These are phyloP conservation scores for Leptocoma aspasia DNA, from an alignment of 2,113 vertebrate genomes.

Conservation along the genomic window DNA sequence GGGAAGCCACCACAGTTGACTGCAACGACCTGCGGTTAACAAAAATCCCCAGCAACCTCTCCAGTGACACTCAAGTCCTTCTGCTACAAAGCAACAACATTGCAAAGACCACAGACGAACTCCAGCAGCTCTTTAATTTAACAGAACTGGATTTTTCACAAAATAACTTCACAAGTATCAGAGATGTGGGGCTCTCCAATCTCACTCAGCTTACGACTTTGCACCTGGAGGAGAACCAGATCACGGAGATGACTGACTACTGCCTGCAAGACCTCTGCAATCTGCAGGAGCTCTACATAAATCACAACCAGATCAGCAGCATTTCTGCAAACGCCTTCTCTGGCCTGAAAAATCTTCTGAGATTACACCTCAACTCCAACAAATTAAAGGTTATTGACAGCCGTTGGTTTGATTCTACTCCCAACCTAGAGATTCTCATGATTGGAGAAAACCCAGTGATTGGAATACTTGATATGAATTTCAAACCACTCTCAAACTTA, in stretches of 20 bases:
- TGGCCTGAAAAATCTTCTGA: constrained; percentile 87
- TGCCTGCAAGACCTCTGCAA: constrained; percentile 91
- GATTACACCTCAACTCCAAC: constrained; percentile 97
- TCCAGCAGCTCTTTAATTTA: constrained; percentile 92
- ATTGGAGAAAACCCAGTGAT: constrained; percentile 97
- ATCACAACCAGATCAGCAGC: constrained; percentile 95
- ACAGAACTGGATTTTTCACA: constrained; percentile 97
- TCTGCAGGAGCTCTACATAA: constrained; percentile 97
- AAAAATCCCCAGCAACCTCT: constrained; percentile 92
- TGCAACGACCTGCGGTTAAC: constrained; percentile 96
- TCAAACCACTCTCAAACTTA: constrained; percentile 88
- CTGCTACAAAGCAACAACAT: constrained; percentile 98
- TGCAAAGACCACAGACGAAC: constrained; percentile 85
- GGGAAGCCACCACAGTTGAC: constrained; percentile 95
- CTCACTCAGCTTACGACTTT: constrained; percentile 94
- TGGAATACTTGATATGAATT: constrained; percentile 94
- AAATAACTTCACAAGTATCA: constrained; percentile 93
- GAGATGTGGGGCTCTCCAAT: constrained; percentile 89
- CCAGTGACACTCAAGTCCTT: constrained; percentile 95
- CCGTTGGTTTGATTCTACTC: constrained; percentile 94
- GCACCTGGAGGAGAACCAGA: constrained; percentile 96
- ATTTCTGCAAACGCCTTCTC: constrained; percentile 91
- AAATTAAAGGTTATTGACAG: constrained; percentile 89
- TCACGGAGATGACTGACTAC: constrained; percentile 90
- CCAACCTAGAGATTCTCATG: constrained; percentile 97